Base-by-base conservation (phyloP, 2,888 invertebrate species). In the Spialia ferax region DNA sequence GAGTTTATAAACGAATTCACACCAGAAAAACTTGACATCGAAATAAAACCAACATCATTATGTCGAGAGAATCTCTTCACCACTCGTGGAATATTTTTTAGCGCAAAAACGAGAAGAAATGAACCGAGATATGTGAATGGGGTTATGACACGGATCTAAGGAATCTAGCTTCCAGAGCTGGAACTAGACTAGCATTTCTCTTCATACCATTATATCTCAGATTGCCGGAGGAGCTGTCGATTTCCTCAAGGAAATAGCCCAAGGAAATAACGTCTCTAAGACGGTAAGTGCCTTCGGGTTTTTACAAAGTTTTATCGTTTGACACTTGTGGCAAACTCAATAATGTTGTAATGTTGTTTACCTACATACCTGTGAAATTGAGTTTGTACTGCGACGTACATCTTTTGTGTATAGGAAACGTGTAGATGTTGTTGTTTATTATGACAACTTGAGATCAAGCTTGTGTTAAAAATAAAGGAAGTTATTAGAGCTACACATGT, bases 221-320 rank as follows among this genome's bases (percentile, higher is more conserved):
- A 76, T 66, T 73, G 72, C 74, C 75, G 73, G 76, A 68, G 72
- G 69, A 74, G 69, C 70, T 72, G 76, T 79, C 79, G 78, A 83
- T 81, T 81, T 82, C 81, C 80, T 79, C 29, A 20, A 77, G 83
- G 78, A 82, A 83, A 84, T 55, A 55, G 32, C 55, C 15, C 11
- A 20, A 77, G 83, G 78, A 82, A 83, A 84, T 81, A 73, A 75
- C 75, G 73, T 74, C 69, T 64, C 72, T 72, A 74, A 72, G 65
- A 69, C 69, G 73, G 68, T 68, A 69, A 54, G 45, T 52, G 70
- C 65, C 62, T 45, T 67, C 64, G 61, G 59, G 61, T 57, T 69
- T 56, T 63, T 23, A 15, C 18, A 18, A 3, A 32, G 15, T 61
- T 69, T 69, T 32, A 57, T 65, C 42, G 11, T 50, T 55, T 11